Base-by-base conservation (phyloP, 2,888 invertebrate species). In the Microctonus brassicae region DNA sequence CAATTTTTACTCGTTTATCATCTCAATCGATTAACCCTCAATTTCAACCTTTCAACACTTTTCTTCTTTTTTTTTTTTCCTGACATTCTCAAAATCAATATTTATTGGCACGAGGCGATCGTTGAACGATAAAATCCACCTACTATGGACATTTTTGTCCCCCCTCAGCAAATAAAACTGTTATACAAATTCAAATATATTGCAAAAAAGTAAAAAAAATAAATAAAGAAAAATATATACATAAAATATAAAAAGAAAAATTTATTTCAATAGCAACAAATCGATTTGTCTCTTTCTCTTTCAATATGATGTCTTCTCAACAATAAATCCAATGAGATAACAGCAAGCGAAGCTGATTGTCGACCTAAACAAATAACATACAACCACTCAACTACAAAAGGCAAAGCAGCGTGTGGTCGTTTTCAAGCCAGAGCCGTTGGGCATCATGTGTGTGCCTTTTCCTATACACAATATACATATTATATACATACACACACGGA, bases 311-410 rank as follows among this genome's bases (percentile, higher is more conserved):
- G 47, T 7, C 47, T 1, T 17, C 17, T 7, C 39, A 39, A 47
- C 47, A 36, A 24, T 53, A 55, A 66, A 66, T 66, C 65, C 36
- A 22, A 20, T 39, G 70, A 67, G 71, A 71, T 69, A 62, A 72
- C 73, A 70, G 67, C 73, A 55, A 55, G 60, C 66, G 66, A 58
- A 73, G 73, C 66, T 66, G 73, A 72, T 74, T 73, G 69, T 69
- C 34, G 24, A 69, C 76, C 76, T 76, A 73, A 76, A 70, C 70
- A 76, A 76, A 74, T 71, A 76, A 33, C 39, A 34, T 60, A 34
- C 57, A n/a, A 42, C 26, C 64, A 22, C 64, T 47, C 47, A 61
- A 69, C 64, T 33, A 69, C 63, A 29, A 34, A 58, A 47, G 58
- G 63, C 34, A 55, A 17, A 53, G 7, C 53, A 63, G 17, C 22